These are phyloP conservation scores for Apamea epomidion DNA, from an alignment of 2,888 invertebrate species.

Conservation along the genomic window DNA sequence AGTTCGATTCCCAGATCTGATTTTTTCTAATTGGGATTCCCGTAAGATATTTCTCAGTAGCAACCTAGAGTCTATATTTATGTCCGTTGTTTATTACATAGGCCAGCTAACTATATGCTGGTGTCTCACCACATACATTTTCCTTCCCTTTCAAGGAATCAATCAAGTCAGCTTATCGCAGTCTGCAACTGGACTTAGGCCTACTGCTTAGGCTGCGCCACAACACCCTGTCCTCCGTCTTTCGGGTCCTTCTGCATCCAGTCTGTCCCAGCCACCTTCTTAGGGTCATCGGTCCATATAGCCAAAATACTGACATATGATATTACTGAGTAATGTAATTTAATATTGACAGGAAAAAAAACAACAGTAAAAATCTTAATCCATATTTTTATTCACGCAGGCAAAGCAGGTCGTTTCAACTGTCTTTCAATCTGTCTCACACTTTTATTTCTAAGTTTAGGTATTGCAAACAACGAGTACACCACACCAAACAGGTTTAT, in stretches of 20 bases:
- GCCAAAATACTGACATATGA: too few species aligned
- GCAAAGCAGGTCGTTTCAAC: conserved; percentile 78
- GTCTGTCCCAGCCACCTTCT: too few species aligned
- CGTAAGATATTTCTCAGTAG: neutral
- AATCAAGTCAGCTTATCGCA: too few species aligned
- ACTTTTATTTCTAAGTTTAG: conserved; percentile 75
- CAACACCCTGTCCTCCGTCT: too few species aligned
- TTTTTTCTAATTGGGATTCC: too few species aligned
- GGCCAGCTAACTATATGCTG: neutral
- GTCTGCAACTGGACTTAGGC: too few species aligned
- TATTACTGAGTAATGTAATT: neutral
- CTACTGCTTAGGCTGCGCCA: too few species aligned
- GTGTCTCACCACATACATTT: neutral
- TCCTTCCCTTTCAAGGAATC: too few species aligned
- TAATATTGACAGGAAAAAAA: conserved; percentile 8
- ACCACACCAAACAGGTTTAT: conserved; percentile 82
- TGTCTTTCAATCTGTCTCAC: conserved; percentile 81
- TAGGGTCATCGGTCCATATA: too few species aligned
- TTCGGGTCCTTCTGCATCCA: too few species aligned
- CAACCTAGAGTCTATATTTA: neutral
- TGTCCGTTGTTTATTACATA: too few species aligned
- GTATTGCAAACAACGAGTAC: conserved; percentile 79
- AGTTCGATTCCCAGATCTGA: neutral
- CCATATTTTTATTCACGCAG: conserved; percentile 69
- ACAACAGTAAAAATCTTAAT: conserved; percentile 13